These are phyloP conservation scores for Dendrolimus pini DNA, from an alignment of 2,888 invertebrate species.

Conservation along the genomic window DNA sequence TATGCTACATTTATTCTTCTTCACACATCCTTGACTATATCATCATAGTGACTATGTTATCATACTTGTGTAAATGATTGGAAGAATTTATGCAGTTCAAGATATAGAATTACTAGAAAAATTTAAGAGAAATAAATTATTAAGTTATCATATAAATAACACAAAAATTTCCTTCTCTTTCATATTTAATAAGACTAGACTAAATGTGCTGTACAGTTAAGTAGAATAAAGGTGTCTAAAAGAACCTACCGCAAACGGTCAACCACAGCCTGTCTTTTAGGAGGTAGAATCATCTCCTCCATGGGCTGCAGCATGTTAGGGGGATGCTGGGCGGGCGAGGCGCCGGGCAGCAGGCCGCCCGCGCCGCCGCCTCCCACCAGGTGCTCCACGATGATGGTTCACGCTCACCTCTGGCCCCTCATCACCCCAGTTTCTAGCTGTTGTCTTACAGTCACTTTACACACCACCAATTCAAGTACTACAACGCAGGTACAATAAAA, in stretches of 20 bases:
- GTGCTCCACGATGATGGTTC: constrained; percentile 81
- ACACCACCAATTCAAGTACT: constrained; percentile 46
- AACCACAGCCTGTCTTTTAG: constrained; percentile 90
- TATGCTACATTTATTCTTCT: too few relatives aligned
- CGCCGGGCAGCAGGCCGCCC: constrained; percentile 80
- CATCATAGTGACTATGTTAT: too few relatives aligned
- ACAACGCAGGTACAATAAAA: constrained; percentile 52
- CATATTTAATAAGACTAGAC: too few relatives aligned
- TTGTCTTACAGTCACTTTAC: constrained; percentile 12
- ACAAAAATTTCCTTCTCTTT: too few relatives aligned
- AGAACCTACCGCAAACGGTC: constrained; percentile 81
- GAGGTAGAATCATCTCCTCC: constrained; percentile 84
- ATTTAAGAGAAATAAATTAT: too few relatives aligned
- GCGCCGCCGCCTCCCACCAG: constrained; percentile 85
- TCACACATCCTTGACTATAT: too few relatives aligned
- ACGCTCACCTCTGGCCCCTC: constrained; percentile 48
- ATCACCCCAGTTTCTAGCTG: constrained; percentile 33
- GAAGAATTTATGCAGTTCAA: too few relatives aligned
- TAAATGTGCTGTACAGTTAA: too few relatives aligned
- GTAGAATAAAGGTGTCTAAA: too few relatives aligned
- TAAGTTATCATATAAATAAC: too few relatives aligned
- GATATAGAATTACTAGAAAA: too few relatives aligned
- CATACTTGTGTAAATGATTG: too few relatives aligned
- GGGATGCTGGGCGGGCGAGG: constrained; percentile 76
- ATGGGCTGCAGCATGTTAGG: constrained; percentile 80